A percentile compares a stretch with the other conserved stretches of the same genome.
These are phyloP conservation scores for Crotalus tigris DNA, from an alignment of 2,113 vertebrate species.

Conservation along the genomic window DNA sequence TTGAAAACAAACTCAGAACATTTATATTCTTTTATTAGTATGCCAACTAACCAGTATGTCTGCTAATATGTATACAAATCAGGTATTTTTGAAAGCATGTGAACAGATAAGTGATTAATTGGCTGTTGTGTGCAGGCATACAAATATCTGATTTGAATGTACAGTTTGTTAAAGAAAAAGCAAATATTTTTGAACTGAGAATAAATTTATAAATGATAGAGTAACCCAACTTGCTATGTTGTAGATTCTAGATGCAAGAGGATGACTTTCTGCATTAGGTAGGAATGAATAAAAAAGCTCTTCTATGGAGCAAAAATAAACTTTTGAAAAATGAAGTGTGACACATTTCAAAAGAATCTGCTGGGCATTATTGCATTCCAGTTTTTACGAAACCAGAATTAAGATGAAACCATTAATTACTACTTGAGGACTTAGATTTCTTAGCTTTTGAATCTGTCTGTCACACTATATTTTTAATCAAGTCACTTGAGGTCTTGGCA, in stretches of 20 bases:
- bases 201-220: slow-evolving; percentile 34
- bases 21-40: slow-evolving; percentile 5
- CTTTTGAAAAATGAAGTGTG: neutral
- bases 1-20: slow-evolving; percentile 15
- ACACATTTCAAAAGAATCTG: slow-evolving; percentile 1
- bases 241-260: slow-evolving; percentile 14
- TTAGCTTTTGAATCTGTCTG: neutral
- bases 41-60: slow-evolving; percentile 7
- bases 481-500: neutral
- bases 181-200: slow-evolving; percentile 25
- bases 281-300: neutral
- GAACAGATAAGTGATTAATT: slow-evolving; percentile 13
- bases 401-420: slow-evolving; percentile 18
- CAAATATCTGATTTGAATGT: neutral
- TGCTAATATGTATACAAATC: slow-evolving; percentile 27
- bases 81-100: slow-evolving; percentile 19
- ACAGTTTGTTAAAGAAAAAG: slow-evolving; percentile 19
- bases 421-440: neutral
- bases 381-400: neutral
- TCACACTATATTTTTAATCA: neutral
- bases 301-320: neutral
- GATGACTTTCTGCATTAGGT: slow-evolving; percentile 23
- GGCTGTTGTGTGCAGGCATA: neutral
- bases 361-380: neutral
- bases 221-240: slow-evolving; percentile 21